Base-by-base conservation (phyloP, 2,888 invertebrate species). In the Mythimna ferrago region DNA sequence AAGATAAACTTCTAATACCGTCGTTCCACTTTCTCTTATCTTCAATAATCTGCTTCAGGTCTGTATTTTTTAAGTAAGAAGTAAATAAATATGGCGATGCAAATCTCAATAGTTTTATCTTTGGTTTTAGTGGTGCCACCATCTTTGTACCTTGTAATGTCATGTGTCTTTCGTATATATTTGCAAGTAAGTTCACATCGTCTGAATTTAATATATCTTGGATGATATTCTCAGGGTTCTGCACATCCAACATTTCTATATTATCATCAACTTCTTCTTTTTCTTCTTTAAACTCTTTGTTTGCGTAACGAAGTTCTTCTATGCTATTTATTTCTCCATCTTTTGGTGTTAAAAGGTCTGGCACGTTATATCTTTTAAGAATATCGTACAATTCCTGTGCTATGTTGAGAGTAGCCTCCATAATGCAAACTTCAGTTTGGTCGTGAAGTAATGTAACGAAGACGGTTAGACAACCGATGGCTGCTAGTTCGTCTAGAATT, bases 391-490 rank as follows among this genome's bases (percentile, higher is more conserved):
- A 88, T 63, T 96, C 96, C 32, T 91, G 92, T 6, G 97, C 96
- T 54, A 98, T 96, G 26, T 90, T 86, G 2, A 97, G 95, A 0
- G 98, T 97, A 1, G 95, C 92, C 81, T 97, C 97, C 76, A 97
- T 96, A 0, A 98, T 98, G 86, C 97, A 97, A 0, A 98, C 94
- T 91, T 98, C 98, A 70, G 97, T 97, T 71, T 97, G 97, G 76
- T 98, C 98, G 66, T 97, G 94, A 7, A 98, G 90, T 1, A 98
- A 96, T 66, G 97, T 96, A 0, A 98, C 93, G 56, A 98, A 92
- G 1, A 98, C 97, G 3, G 97, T 97, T 6, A 98, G 95, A 84
- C 98, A 98, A 2, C 98, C 98, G 35, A 97, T 97, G 2, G 96
- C 93, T 0, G 98, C 97, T n/a, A 98, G 91, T 82, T 98, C 97